phyloP scores from a whole-genome alignment of 92 coral and sea anemone species.

The Heliopora coerulea region DNA sequence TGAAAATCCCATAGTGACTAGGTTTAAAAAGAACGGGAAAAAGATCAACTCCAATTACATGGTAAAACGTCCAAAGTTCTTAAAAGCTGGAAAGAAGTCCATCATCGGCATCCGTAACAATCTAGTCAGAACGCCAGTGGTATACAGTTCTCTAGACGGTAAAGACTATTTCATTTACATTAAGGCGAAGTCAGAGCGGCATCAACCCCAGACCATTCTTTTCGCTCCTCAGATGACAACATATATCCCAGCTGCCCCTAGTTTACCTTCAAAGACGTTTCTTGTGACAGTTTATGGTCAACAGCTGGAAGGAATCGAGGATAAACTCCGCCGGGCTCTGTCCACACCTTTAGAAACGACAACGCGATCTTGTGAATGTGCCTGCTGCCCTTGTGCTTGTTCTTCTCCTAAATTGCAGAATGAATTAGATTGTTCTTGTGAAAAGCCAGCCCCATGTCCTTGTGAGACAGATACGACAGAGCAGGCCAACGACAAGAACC shows the following conservation, averaged over 20 bases:
- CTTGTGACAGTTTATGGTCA: conserved; percentile 39
- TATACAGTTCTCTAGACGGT: conserved; percentile 23
- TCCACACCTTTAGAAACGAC: conserved; percentile 3
- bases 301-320: conserved; percentile 28
- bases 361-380: background rate
- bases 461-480: background rate
- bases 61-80: background rate
- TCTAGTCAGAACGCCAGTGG: conserved; percentile 11
- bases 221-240: background rate
- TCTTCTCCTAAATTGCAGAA: background rate
- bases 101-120: conserved; percentile 2
- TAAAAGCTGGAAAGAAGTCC: conserved; percentile 15
- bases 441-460: conserved; percentile 2
- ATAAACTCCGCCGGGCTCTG: conserved; percentile 22
- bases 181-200: background rate
- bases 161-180: conserved; percentile 13
- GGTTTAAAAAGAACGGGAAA: background rate
- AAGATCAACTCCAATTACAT: background rate
- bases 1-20: too few relatives aligned
- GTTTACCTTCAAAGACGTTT: conserved; percentile 30
- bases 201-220: background rate
- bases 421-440: background rate
- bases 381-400: conserved; percentile 8
- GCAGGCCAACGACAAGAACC: background rate
- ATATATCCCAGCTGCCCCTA: background rate